These are phyloP conservation scores for Vultur gryphus DNA, from an alignment of 2,797 vertebrate genomes.

Conservation along the genomic window DNA sequence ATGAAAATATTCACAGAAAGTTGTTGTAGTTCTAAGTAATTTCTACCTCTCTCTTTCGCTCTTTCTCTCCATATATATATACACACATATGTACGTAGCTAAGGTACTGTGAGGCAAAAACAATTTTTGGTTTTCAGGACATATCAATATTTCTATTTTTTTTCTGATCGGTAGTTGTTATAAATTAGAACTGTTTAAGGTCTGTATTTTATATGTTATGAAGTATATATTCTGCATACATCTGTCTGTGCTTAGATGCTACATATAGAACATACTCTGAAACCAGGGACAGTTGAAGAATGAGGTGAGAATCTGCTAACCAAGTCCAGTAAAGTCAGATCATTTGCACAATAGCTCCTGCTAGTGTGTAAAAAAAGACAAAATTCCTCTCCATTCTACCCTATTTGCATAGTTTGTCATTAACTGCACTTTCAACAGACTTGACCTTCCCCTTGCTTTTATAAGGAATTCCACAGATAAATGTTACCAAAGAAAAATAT, in stretches of 20 bases:
- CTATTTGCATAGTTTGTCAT: not conserved
- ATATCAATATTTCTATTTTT: not conserved
- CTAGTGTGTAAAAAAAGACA: not conserved
- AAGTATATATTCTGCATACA: not conserved
- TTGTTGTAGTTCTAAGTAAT: not conserved
- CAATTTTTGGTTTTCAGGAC: not conserved
- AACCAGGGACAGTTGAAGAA: not conserved
- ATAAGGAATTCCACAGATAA: constrained; percentile 55
- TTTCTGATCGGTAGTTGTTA: not conserved
- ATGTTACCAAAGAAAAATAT: constrained; percentile 58
- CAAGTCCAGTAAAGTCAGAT: not conserved
- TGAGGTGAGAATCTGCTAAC: not conserved
- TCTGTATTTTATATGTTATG: not conserved
- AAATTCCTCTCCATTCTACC: not conserved
- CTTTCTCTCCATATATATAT: not conserved
- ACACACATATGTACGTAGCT: not conserved
- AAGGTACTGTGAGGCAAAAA: not conserved
- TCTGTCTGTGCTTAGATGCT: not conserved
- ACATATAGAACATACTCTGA: not conserved
- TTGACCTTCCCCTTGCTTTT: constrained; percentile 54
- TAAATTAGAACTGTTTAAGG: not conserved
- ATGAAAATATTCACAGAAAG: not conserved
- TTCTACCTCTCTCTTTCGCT: not conserved
- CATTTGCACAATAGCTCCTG: not conserved
- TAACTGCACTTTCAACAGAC: not conserved